Evolutionary conservation across 2,113 vertebrate genomes (phyloP).

Genomic region (Todiramphus saurophagus): DNA sequence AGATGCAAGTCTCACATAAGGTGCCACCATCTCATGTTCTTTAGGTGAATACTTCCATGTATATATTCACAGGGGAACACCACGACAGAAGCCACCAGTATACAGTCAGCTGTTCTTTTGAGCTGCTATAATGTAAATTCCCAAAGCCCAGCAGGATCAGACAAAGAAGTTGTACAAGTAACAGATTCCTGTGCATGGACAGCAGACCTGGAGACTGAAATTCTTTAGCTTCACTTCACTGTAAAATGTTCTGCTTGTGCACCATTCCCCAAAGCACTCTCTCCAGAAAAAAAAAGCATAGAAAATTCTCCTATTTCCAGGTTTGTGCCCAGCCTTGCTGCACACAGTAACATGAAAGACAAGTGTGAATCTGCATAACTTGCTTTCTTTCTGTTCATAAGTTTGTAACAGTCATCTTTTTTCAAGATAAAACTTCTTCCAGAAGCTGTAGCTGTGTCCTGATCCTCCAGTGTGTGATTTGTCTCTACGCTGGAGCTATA

Average conservation of each 20-base stretch:
- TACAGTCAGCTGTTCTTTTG: slow-evolving; percentile 15
- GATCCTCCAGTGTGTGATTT: neutral
- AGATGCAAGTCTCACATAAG: slow-evolving; percentile 54
- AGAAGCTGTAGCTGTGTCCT: neutral
- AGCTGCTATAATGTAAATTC: neutral
- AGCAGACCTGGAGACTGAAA: neutral
- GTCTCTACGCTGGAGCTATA: neutral
- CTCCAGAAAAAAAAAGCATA: neutral
- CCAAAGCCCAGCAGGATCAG: neutral
- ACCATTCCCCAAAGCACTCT: neutral
- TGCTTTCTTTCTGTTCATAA: neutral
- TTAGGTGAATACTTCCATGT: slow-evolving; percentile 23
- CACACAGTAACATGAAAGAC: neutral
- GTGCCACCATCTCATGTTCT: slow-evolving; percentile 40
- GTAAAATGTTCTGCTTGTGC: neutral
- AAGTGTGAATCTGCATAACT: neutral
- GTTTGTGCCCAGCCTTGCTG: neutral
- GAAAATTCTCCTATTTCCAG: neutral
- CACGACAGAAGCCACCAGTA: slow-evolving; percentile 21
- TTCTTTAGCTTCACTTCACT: neutral
- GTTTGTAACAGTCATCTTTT: neutral
- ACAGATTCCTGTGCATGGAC: neutral
- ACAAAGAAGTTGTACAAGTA: neutral
- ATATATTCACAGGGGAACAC: slow-evolving; percentile 42
- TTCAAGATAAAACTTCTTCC: neutral